Evolutionary conservation across 53 echinoderm and acorn worm genomes (phyloP).

Genomic region (Paracentrotus lividus): DNA sequence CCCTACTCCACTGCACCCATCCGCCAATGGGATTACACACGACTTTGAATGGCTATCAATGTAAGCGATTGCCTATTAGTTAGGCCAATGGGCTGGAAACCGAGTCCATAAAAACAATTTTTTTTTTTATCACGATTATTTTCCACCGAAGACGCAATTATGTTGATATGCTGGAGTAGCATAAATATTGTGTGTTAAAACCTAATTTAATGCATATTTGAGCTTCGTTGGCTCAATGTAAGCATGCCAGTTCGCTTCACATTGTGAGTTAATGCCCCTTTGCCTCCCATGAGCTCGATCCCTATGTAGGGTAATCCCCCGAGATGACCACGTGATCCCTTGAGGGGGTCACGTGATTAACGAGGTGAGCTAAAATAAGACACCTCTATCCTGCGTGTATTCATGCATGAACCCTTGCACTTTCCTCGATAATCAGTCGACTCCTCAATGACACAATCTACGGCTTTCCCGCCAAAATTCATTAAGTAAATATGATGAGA

Average conservation of each 20-base stretch:
- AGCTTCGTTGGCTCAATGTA: too few species aligned
- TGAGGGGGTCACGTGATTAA: neutral
- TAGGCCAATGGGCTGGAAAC: constrained; percentile 4
- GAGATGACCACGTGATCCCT: neutral
- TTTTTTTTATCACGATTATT: neutral
- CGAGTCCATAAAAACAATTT: neutral
- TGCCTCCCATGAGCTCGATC: too few species aligned
- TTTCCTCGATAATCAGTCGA: neutral
- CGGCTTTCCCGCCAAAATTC: constrained; percentile 18
- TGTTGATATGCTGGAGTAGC: neutral
- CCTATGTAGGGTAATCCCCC: too few species aligned
- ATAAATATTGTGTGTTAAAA: too few species aligned
- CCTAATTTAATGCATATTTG: too few species aligned
- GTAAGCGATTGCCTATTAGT: neutral
- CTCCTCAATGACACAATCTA: neutral
- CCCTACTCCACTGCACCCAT: neutral
- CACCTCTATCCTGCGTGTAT: neutral
- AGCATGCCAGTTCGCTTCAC: too few species aligned
- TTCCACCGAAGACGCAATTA: neutral
- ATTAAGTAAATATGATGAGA: neutral
- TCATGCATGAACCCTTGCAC: constrained; percentile 9
- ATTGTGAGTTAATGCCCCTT: too few species aligned
- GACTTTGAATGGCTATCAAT: neutral
- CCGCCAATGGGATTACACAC: neutral
- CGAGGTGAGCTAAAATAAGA: neutral